Percentiles rank a stretch among this genome's conserved stretches.
These are phyloP conservation scores for Dendrolimus punctatus DNA, from an alignment of 1,140 invertebrate species.

Conservation along the genomic window DNA sequence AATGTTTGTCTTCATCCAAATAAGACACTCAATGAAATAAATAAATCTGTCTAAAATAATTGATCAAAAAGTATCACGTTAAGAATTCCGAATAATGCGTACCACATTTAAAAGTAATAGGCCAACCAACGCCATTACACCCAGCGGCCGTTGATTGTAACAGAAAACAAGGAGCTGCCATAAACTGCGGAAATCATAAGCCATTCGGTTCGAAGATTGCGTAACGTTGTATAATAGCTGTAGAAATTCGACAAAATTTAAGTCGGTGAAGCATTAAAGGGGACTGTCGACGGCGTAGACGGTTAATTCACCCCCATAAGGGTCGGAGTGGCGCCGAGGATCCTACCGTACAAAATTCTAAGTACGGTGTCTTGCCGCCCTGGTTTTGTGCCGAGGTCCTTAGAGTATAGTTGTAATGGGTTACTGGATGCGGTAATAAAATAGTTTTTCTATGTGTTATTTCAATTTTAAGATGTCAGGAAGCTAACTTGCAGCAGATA, in stretches of 20 bases:
- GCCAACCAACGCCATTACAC: not conserved
- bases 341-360: slow-evolving; percentile 66
- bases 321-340: slow-evolving; percentile 59
- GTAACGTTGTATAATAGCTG: slow-evolving; percentile 53
- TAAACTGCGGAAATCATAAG: slow-evolving; percentile 60
- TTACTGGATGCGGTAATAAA: slow-evolving; percentile 2
- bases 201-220: slow-evolving; percentile 50
- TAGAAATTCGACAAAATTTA: slow-evolving; percentile 69
- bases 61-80: too few relatives aligned
- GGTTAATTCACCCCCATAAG: slow-evolving; percentile 68
- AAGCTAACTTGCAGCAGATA: too few relatives aligned
- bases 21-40: too few relatives aligned
- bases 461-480: too few relatives aligned
- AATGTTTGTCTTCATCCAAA: too few relatives aligned
- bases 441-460: not conserved
- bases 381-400: slow-evolving; percentile 16
- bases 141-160: slow-evolving; percentile 1
- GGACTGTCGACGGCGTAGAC: slow-evolving; percentile 50
- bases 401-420: slow-evolving; percentile 4
- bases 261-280: slow-evolving; percentile 65
- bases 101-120: not conserved
- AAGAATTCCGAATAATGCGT: too few relatives aligned
- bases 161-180: slow-evolving; percentile 23
- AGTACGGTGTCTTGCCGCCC: slow-evolving; percentile 41
- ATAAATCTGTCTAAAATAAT: too few relatives aligned